A percentile compares a stretch with the other conserved stretches of the same genome.
Conservation (phyloP, 2,797 vertebrate species). For the Hybognathus amarus region DNA sequence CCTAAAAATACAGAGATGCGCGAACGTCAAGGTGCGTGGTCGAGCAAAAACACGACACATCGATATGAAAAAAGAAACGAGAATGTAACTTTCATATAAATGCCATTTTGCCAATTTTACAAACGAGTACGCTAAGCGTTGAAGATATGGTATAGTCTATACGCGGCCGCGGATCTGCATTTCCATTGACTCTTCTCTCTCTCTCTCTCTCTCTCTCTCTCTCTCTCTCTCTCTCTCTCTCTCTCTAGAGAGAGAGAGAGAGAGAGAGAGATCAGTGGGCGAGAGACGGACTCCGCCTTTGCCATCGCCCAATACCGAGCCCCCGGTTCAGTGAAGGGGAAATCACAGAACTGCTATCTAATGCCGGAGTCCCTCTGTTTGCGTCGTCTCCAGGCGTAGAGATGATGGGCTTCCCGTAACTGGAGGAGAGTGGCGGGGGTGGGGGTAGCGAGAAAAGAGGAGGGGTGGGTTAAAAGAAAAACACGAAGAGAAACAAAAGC, state of each 20-base stretch:
- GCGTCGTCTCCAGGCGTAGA: conserved; percentile 65
- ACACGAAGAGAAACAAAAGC: conserved; percentile 78
- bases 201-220: too few relatives aligned
- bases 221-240: too few relatives aligned
- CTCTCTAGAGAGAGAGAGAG: conserved; percentile 39
- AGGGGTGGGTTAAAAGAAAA: conserved; percentile 63
- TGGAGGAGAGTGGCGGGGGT: conserved; percentile 74
- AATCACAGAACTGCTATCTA: conserved; percentile 61
- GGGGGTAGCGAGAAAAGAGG: conserved; percentile 59
- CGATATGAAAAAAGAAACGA: conserved; percentile 1
- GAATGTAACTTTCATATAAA: neutral
- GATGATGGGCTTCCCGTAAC: conserved; percentile 79
- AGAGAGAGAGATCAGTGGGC: conserved; percentile 50
- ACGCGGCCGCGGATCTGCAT: conserved; percentile 57
- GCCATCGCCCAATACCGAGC: conserved; percentile 61
- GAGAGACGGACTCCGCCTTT: conserved; percentile 70
- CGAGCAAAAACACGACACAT: conserved; percentile 24
- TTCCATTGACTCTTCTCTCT: conserved; percentile 69
- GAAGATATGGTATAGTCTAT: conserved; percentile 40
- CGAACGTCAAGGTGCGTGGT: conserved; percentile 15
- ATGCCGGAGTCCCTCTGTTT: conserved; percentile 61
- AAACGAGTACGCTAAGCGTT: conserved; percentile 66
- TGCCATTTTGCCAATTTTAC: conserved; percentile 59
- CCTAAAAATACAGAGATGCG: conserved; percentile 25
- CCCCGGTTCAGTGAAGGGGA: conserved; percentile 62